phyloP scores from a whole-genome alignment of 2,888 invertebrate genomes.

The Leptinotarsa haldemani region DNA sequence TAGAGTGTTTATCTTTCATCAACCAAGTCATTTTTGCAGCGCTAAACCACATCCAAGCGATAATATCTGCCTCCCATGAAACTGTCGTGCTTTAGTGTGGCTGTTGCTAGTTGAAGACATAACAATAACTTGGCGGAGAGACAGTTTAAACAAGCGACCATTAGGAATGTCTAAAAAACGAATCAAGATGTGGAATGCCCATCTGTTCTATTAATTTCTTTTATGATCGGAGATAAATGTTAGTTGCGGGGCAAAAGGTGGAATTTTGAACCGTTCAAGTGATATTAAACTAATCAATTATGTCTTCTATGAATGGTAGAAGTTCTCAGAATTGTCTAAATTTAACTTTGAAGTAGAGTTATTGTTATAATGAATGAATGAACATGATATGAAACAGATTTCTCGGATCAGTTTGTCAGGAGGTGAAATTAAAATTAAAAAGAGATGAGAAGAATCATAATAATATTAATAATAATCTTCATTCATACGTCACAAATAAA shows the following conservation, averaged over 20 bases:
- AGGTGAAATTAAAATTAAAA: too few relatives aligned
- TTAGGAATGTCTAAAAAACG: neutral
- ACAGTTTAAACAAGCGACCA: neutral
- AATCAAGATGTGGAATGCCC: conserved; percentile 4
- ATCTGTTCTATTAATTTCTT: neutral
- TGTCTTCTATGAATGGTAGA: neutral
- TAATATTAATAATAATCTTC: too few relatives aligned
- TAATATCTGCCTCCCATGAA: neutral
- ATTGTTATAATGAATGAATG: too few relatives aligned
- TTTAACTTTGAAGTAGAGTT: too few relatives aligned
- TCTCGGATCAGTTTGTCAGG: too few relatives aligned
- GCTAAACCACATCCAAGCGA: conserved; percentile 3
- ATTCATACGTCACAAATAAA: too few relatives aligned
- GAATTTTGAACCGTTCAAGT: neutral
- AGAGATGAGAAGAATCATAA: too few relatives aligned
- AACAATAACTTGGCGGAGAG: conserved; percentile 12
- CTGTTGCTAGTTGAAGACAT: neutral
- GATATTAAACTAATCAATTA: neutral
- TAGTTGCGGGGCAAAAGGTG: neutral
- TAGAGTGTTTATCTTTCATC: conserved; percentile 2
- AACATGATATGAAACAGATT: too few relatives aligned
- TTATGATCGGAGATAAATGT: neutral
- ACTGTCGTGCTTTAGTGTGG: neutral
- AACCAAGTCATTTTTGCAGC: neutral
- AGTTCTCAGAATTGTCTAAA: too few relatives aligned